These are phyloP conservation scores for Calliopum simillimum DNA, from an alignment of 2,888 invertebrate species.

Conservation along the genomic window DNA sequence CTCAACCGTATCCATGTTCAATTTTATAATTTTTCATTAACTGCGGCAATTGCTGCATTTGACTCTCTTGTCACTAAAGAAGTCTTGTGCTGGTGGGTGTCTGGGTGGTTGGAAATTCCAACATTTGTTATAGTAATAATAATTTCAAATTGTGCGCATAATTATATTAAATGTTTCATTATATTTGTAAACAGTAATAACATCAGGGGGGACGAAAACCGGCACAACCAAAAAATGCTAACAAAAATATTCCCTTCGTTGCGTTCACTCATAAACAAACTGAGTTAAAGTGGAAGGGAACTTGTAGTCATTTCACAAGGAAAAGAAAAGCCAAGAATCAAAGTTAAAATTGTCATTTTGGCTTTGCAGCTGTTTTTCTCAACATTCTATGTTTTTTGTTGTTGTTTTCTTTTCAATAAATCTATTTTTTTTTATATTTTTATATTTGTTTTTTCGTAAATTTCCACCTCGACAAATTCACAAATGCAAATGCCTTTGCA, in stretches of 20 bases:
- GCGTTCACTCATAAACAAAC: not conserved
- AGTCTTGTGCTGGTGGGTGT: not conserved
- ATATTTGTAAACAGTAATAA: not conserved
- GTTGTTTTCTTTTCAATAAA: constrained; percentile 31
- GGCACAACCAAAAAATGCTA: not conserved
- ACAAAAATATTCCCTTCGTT: not conserved
- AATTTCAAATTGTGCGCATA: constrained; percentile 24
- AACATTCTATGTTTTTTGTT: constrained; percentile 39
- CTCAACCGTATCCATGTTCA: not conserved
- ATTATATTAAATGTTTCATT: constrained; percentile 27
- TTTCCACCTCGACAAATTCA: constrained; percentile 46
- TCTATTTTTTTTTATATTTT: constrained; percentile 35
- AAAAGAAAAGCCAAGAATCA: no score
- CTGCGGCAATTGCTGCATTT: not conserved
- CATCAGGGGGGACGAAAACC: not conserved
- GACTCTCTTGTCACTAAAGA: not conserved
- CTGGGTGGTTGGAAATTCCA: no score
- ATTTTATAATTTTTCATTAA: constrained; percentile 1
- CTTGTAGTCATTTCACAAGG: no score
- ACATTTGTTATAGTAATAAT: constrained; percentile 18
- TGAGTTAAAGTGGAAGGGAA: no score
- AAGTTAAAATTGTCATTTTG: no score
- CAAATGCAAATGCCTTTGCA: constrained; percentile 45
- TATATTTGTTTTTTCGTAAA: constrained; percentile 24
- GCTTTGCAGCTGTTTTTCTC: constrained; percentile 21